Evolutionary conservation across 2,888 invertebrate genomes (phyloP).

Genomic region (Athetis lepigone): DNA sequence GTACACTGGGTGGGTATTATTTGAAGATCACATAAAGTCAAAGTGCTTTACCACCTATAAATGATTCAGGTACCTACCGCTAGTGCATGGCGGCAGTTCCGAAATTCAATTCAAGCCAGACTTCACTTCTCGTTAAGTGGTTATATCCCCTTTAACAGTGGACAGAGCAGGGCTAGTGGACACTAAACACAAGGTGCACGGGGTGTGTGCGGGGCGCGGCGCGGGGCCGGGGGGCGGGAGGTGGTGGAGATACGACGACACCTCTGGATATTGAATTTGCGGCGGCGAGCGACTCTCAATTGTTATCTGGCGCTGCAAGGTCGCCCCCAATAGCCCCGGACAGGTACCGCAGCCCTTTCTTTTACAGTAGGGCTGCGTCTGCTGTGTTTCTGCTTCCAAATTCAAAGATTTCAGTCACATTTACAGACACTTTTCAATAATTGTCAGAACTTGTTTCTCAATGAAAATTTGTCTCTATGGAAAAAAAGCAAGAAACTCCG

Average conservation of each 20-base stretch:
- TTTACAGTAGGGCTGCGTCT: conserved; percentile 77
- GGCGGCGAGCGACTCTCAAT: conserved; percentile 85
- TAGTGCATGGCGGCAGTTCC: conserved; percentile 72
- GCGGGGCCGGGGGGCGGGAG: conserved; percentile 47
- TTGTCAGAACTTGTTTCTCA: too few species aligned
- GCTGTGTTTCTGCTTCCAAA: conserved; percentile 11
- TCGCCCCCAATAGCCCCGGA: conserved; percentile 78
- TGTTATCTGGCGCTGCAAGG: conserved; percentile 89
- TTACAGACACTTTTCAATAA: too few species aligned
- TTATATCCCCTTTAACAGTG: conserved; percentile 84
- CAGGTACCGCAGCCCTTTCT: conserved; percentile 87
- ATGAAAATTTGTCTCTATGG: too few species aligned
- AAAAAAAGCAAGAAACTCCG: too few species aligned
- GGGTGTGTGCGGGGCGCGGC: conserved; percentile 55
- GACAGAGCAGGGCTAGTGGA: conserved; percentile 80
- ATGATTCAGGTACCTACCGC: conserved; percentile 46
- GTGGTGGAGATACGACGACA: conserved; percentile 75
- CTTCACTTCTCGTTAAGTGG: conserved; percentile 89
- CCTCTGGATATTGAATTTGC: conserved; percentile 90
- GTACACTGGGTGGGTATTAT: not conserved
- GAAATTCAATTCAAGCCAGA: conserved; percentile 88
- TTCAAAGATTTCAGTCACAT: too few species aligned
- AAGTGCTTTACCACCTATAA: conserved; percentile 37
- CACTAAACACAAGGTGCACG: conserved; percentile 82
- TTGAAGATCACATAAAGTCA: conserved; percentile 15